These are phyloP conservation scores for Leptarthrus brevirostris DNA, from an alignment of 2,888 invertebrate genomes.

Conservation along the genomic window DNA sequence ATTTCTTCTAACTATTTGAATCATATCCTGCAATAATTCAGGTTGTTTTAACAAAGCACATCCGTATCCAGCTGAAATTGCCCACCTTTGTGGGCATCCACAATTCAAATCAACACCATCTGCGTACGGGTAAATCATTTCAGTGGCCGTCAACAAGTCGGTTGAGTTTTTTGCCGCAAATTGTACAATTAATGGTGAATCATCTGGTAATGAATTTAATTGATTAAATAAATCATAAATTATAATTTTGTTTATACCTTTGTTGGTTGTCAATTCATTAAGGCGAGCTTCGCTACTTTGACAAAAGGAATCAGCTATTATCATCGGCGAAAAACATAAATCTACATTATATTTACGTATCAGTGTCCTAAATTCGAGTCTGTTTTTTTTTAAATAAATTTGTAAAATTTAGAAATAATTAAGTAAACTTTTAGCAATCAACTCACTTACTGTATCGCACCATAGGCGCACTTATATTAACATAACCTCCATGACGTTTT, in stretches of 20 bases:
- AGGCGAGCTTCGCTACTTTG: slow-evolving; percentile 86
- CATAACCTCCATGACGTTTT: slow-evolving; percentile 68
- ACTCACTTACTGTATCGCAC: slow-evolving; percentile 89
- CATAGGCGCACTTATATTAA: slow-evolving; percentile 94
- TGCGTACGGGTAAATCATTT: slow-evolving; percentile 84
- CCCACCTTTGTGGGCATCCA: slow-evolving; percentile 98
- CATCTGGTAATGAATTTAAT: slow-evolving; percentile 67
- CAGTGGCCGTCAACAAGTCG: slow-evolving; percentile 88
- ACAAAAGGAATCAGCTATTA: slow-evolving; percentile 92
- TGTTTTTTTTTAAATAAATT: no score
- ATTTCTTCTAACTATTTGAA: slow-evolving; percentile 79
- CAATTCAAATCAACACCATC: slow-evolving; percentile 97
- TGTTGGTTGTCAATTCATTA: slow-evolving; percentile 82
- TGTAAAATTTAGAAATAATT: neutral
- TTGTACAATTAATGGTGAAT: slow-evolving; percentile 90
- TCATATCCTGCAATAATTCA: slow-evolving; percentile 83
- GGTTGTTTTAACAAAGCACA: slow-evolving; percentile 85
- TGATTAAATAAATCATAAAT: no score
- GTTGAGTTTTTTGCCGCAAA: slow-evolving; percentile 89
- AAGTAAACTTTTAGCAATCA: neutral
- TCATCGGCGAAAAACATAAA: slow-evolving; percentile 96
- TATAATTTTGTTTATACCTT: slow-evolving; percentile 62
- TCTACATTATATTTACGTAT: slow-evolving; percentile 86
- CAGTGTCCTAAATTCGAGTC: slow-evolving; percentile 79
- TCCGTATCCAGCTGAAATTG: slow-evolving; percentile 90